These are phyloP conservation scores for Aspidiotus rigidus DNA, from an alignment of 2,888 invertebrate species.

Conservation along the genomic window DNA sequence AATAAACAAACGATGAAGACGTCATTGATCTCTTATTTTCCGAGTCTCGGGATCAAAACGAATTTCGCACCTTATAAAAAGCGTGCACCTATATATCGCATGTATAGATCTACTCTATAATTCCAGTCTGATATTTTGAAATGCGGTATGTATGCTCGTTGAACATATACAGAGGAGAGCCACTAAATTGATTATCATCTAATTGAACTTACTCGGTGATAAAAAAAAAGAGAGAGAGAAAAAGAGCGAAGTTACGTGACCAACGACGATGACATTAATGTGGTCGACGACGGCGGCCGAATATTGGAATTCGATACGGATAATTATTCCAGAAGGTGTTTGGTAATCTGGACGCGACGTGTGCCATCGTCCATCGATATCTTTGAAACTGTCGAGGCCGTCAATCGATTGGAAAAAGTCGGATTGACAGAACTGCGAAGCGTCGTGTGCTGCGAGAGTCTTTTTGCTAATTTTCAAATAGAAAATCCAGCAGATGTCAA, in stretches of 20 bases:
- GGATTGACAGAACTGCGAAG: background rate
- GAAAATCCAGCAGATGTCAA: conserved; percentile 3
- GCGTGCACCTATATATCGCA: too few relatives aligned
- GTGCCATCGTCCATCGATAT: conserved; percentile 3
- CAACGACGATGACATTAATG: conserved; percentile 2
- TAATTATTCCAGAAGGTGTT: conserved; percentile 15
- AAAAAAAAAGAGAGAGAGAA: too few relatives aligned
- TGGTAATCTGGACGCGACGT: conserved; percentile 6
- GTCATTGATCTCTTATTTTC: too few relatives aligned
- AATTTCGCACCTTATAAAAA: too few relatives aligned
- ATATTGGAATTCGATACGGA: conserved; percentile 13
- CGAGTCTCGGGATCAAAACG: too few relatives aligned
- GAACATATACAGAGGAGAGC: background rate
- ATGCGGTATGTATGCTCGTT: background rate
- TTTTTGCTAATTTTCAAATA: background rate
- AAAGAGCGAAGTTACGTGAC: conserved; percentile 2
- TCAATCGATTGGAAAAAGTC: background rate
- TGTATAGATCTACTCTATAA: background rate
- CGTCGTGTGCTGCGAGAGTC: background rate
- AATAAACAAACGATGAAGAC: too few relatives aligned
- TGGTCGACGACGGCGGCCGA: background rate
- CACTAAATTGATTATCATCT: conserved; percentile 5
- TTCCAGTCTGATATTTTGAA: conserved; percentile 1
- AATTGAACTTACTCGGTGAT: conserved; percentile 2
- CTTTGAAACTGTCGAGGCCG: background rate